Percentiles rank a stretch among this genome's conserved stretches.
phyloP scores from a whole-genome alignment of 1,140 invertebrate species.

The Chionoecetes opilio region DNA sequence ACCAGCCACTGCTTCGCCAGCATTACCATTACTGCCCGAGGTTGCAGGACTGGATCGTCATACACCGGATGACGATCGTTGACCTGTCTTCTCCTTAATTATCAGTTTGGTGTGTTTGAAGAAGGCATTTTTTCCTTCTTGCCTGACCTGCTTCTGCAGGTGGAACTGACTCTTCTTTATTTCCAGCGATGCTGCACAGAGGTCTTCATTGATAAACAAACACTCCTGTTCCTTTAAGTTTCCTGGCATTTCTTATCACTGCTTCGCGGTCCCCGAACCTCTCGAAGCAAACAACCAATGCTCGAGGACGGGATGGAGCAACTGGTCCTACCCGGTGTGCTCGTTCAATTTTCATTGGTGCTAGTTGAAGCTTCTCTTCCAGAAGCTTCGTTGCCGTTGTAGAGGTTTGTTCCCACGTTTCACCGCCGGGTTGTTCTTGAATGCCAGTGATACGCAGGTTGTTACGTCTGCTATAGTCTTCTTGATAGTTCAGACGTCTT shows the following conservation, averaged over 20 bases:
- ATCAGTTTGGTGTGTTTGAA: conserved; percentile 43
- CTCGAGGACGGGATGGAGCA: not conserved
- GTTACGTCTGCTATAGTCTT: conserved; percentile 47
- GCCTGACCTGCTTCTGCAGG: not conserved
- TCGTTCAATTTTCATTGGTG: conserved; percentile 30
- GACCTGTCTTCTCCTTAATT: conserved; percentile 20
- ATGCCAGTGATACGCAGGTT: conserved; percentile 24
- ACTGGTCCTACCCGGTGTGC: conserved; percentile 41
- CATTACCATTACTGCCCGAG: no score
- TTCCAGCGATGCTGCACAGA: conserved; percentile 44
- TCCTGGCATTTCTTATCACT: not conserved
- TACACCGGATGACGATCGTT: not conserved
- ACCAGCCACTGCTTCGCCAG: no score
- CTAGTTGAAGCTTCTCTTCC: not conserved
- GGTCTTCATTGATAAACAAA: conserved; percentile 54
- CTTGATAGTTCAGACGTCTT: not conserved
- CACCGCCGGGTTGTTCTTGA: not conserved
- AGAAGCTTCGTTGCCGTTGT: not conserved
- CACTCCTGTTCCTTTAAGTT: conserved; percentile 39
- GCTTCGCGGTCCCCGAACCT: conserved; percentile 40
- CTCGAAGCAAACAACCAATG: conserved; percentile 16
- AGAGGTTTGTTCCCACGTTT: conserved; percentile 32
- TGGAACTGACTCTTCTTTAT: conserved; percentile 42
- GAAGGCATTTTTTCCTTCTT: conserved; percentile 39
- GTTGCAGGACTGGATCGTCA: no score